Evolutionary conservation across 2,888 invertebrate genomes (phyloP).

Genomic region (Platycheirus albimanus): DNA sequence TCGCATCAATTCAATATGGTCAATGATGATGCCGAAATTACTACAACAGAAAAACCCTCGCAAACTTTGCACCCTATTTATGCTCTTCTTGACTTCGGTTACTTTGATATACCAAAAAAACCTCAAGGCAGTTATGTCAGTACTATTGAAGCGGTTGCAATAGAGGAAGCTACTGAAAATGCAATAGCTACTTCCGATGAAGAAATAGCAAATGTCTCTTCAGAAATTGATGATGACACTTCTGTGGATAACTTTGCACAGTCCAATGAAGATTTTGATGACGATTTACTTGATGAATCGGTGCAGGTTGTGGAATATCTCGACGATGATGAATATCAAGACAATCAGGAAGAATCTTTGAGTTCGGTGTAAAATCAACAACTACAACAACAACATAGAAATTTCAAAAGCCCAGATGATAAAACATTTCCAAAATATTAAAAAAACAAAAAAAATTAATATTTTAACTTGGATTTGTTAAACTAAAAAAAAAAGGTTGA

Average conservation of each 20-base stretch:
- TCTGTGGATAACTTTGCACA: neutral
- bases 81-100: neutral
- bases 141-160: too few species aligned
- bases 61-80: neutral
- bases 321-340: neutral
- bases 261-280: neutral
- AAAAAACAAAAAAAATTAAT: too few species aligned
- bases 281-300: neutral
- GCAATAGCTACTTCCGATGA: neutral
- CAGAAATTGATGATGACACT: conserved; percentile 2
- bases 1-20: neutral
- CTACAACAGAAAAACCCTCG: neutral
- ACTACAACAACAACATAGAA: too few species aligned
- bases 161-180: neutral
- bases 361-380: too few species aligned
- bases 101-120: neutral
- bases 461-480: too few species aligned
- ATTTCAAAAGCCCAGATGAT: too few species aligned
- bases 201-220: neutral
- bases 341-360: too few species aligned
- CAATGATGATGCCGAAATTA: neutral
- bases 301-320: conserved; percentile 13
- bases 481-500: too few species aligned
- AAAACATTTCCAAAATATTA: too few species aligned
- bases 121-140: neutral